These are phyloP conservation scores for Dicentrarchus labrax DNA, from an alignment of 2,113 vertebrate genomes.

Conservation along the genomic window DNA sequence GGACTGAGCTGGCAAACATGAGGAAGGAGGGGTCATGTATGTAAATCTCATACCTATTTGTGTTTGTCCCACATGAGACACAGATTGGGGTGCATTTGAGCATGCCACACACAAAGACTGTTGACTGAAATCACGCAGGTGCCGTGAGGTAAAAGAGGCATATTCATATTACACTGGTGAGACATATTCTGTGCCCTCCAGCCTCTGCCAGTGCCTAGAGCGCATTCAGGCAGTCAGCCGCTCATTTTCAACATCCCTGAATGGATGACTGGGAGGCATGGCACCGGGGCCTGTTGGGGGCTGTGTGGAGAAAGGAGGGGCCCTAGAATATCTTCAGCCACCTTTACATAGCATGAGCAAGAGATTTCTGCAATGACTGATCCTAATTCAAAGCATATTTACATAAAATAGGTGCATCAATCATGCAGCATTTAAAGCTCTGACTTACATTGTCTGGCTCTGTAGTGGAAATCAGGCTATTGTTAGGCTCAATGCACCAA, in stretches of 20 bases:
- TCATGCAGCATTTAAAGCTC: constrained; percentile 54
- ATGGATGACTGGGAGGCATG: constrained; percentile 64
- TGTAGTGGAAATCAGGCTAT: constrained; percentile 68
- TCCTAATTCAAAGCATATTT: constrained; percentile 54
- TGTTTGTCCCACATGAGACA: constrained; percentile 41
- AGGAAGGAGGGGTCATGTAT: constrained; percentile 63
- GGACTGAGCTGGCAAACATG: constrained; percentile 57
- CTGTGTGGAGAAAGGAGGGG: constrained; percentile 19
- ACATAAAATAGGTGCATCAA: constrained; percentile 48
- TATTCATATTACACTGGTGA: constrained; percentile 61
- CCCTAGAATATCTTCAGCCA: constrained; percentile 42
- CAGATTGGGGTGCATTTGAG: constrained; percentile 25
- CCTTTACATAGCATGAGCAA: constrained; percentile 30
- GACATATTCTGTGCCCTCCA: constrained; percentile 63
- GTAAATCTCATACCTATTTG: constrained; percentile 55
- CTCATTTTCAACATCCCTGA: constrained; percentile 64
- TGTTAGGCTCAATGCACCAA: constrained; percentile 48
- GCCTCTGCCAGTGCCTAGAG: constrained; percentile 64
- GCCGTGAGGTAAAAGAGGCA: constrained; percentile 34
- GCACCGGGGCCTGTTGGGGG: constrained; percentile 20
- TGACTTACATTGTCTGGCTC: constrained; percentile 52
- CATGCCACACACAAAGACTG: constrained; percentile 32
- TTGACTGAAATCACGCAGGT: constrained; percentile 43
- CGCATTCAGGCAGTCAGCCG: constrained; percentile 62
- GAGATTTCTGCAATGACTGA: constrained; percentile 12